Evolutionary conservation across 2,797 vertebrate species (phyloP), one percentile per base, ranked within the genome.

Genomic region (Thunnus albacares): DNA sequence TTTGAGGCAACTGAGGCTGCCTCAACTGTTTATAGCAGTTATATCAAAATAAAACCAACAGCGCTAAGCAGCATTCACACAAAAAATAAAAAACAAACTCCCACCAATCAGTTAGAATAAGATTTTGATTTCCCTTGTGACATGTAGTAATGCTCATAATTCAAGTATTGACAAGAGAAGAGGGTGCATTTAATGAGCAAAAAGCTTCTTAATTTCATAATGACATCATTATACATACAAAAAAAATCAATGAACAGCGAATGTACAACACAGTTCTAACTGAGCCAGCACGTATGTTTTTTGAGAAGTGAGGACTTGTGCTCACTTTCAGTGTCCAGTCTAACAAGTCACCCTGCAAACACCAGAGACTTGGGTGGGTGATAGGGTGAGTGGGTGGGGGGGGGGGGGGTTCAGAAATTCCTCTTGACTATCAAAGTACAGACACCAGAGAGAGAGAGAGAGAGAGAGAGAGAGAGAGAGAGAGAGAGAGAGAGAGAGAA

Each of bases 341-440:
- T 45, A 30, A 43, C 14, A 22, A 45, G 73, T 22, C 78, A 30
- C 55, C 41, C 38, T 57, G 58, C 55, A 67, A 52, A 74, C 43
- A 43, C 41, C 57, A 78, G 45, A 75, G 66, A 72, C 51, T 2
- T 52, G 47, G 18, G 45, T 47, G 33, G 30, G 49, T 18, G 51
- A 28, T 56, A 45, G 35, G 45, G 55, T 49, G 33, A 52, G 52
- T 8, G 26, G 45, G 38, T 64, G 55, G 26, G 26, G 33, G 64
- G 24, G 33, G 17, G 35, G 20, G 33, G 69, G 56, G 81, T 69
- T 71, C 65, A 81, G 71, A 87, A 71, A 81, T 75, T 79, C 66
- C 51, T 81, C 65, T 57, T 63, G 61, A 80, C 76, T 80, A 55
- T 75, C 56, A 79, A 78, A 84, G 71, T 75, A 43, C 55, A 77